phyloP scores from a whole-genome alignment of 2,113 vertebrate genomes.

The Galbula dea region DNA sequence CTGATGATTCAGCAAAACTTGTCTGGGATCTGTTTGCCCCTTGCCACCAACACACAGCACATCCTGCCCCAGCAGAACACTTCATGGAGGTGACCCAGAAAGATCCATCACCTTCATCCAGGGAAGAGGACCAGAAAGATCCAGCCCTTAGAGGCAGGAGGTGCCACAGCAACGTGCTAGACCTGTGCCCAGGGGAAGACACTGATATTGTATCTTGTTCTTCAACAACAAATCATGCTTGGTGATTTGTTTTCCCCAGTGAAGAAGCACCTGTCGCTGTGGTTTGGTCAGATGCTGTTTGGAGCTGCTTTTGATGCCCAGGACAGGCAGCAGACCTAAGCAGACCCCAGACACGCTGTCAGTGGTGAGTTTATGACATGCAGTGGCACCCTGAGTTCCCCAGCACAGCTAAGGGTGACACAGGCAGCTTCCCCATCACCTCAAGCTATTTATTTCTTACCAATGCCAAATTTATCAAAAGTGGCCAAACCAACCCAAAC shows the following conservation, averaged over 20 bases:
- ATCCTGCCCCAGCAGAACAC: not conserved
- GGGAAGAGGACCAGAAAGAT: not conserved
- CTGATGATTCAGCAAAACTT: not conserved
- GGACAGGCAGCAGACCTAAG: not conserved
- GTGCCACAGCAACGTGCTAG: not conserved
- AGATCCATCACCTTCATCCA: not conserved
- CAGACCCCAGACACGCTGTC: not conserved
- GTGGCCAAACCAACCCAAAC: not conserved
- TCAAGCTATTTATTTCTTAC: not conserved
- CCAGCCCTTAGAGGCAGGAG: not conserved
- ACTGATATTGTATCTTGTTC: not conserved
- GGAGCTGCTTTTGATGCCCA: not conserved
- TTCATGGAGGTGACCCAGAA: not conserved
- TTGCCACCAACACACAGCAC: not conserved
- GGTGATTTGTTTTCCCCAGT: not conserved
- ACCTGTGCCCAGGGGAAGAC: not conserved
- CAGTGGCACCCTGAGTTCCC: not conserved
- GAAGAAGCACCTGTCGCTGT: not conserved
- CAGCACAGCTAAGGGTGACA: not conserved
- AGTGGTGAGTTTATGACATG: not conserved
- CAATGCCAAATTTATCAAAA: not conserved
- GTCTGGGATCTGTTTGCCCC: not conserved
- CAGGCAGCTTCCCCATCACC: not conserved
- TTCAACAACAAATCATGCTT: not conserved
- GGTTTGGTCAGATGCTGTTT: not conserved